Evolutionary conservation across 2,888 invertebrate species (phyloP), one percentile per base, ranked within the genome.

Genomic region (Orthosia cruda): DNA sequence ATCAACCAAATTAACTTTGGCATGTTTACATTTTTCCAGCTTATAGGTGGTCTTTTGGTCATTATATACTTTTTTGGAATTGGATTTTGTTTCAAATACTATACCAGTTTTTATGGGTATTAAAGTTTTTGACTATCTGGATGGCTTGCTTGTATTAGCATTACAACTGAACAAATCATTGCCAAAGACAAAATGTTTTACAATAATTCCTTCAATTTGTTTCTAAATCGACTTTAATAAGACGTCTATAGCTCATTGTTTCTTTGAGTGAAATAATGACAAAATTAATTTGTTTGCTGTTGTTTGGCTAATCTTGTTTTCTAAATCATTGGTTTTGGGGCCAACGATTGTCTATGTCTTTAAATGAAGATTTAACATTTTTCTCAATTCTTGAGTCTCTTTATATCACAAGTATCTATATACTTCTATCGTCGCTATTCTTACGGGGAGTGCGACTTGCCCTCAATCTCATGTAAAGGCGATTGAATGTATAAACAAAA

Each of bases 401-500:
- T 18, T 12, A 1, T 18, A 0, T 23, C 3, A 9, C 7, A 40
- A 40, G 40, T 16, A 23, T 32, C 12, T 23, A 4, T 11, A 23
- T 23, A 23, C 13, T 32, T 52, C 15, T 52, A 23, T 40, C 26
- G 62, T 66, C 11, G 11, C 4, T 20, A 2, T 20, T 71, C 23
- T 77, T 49, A 69, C 11, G 49, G 47, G 11, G 20, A 65, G 55
- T 57, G 57, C 4, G 15, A 50, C 16, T 49, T 72, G 65, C 52
- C 47, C 47, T 71, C 47, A 26, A 66, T 77, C 59, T 71, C 13
- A 40, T 50, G 76, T 32, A 54, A 87, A 87, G 84, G 74, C 84
- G 87, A 87, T 86, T 75, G 71, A 58, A 74, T 76, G 74, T 71
- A 32, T 80, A 78, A 80, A 71, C 77, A 71, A 75, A 71, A 18